Evolutionary conservation across 2,888 invertebrate species (phyloP).

Genomic region (Erannis defoliaria): DNA sequence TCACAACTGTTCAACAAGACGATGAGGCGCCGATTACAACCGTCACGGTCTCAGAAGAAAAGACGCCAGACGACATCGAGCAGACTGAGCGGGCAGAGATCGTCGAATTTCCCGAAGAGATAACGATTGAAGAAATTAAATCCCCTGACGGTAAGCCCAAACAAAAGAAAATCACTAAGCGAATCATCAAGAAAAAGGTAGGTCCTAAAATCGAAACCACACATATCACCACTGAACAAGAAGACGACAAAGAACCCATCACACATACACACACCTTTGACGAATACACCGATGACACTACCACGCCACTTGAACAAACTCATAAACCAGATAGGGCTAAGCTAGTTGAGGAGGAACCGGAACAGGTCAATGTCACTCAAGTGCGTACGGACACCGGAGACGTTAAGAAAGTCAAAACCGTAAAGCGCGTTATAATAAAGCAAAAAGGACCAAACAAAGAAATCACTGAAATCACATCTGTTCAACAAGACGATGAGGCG

Average conservation of each 20-base stretch:
- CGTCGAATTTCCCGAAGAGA: not conserved
- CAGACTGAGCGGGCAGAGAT: not conserved
- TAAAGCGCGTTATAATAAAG: conserved; percentile 54
- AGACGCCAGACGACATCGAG: not conserved
- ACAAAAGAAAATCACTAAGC: conserved; percentile 43
- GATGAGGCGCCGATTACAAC: not conserved
- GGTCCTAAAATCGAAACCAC: conserved; percentile 64
- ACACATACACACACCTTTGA: conserved; percentile 15
- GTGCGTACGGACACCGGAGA: conserved; percentile 10
- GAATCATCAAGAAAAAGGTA: conserved; percentile 54
- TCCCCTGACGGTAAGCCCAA: conserved; percentile 1
- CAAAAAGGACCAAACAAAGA: conserved; percentile 51
- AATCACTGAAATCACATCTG: conserved; percentile 48
- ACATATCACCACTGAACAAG: conserved; percentile 49
- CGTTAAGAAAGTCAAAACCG: conserved; percentile 54
- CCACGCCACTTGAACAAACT: not conserved
- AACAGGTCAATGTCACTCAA: not conserved
- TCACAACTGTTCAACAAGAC: not conserved
- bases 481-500: conserved; percentile 47
- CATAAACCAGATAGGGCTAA: not conserved
- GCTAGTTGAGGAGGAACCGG: not conserved
- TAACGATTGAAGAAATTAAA: not conserved
- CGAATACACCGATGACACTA: conserved; percentile 48
- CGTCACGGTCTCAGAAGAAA: not conserved
- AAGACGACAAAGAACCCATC: not conserved